A percentile compares a stretch with the other conserved stretches of the same genome.
Conservation (phyloP, 2,113 vertebrate species). For the Potamarius usumacintae region DNA sequence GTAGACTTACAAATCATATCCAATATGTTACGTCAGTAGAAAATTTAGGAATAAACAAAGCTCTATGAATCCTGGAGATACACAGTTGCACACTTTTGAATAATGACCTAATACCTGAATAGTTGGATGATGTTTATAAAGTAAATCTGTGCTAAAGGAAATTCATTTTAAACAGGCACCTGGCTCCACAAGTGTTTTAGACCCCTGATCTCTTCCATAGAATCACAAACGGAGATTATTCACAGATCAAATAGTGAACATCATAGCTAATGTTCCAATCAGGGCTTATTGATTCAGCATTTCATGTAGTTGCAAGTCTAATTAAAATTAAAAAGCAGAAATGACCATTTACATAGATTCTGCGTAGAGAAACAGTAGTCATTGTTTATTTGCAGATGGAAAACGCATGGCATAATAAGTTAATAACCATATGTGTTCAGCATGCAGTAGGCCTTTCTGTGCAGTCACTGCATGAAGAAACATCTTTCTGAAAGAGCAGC, state of each 20-base stretch:
- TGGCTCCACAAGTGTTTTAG: not conserved
- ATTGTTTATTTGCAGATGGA: slow-evolving; percentile 1
- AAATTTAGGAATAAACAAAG: not conserved
- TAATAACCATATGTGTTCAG: not conserved
- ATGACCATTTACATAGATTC: no score
- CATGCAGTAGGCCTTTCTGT: not conserved
- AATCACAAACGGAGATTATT: not conserved
- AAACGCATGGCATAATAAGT: not conserved
- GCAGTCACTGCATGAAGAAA: not conserved
- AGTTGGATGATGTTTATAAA: not conserved
- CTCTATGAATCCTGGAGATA: not conserved
- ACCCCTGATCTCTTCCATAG: not conserved
- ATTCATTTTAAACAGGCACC: not conserved
- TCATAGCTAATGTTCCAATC: not conserved
- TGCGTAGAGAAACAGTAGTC: not conserved
- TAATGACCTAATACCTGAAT: not conserved
- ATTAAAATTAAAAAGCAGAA: not conserved
- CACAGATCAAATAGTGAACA: not conserved
- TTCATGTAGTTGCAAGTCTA: not conserved
- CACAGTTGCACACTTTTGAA: not conserved
- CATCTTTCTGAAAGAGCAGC: not conserved
- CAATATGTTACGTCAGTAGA: not conserved
- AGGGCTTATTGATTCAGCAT: not conserved
- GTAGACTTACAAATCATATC: not conserved
- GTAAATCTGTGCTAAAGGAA: not conserved